phyloP scores from a whole-genome alignment of 2,113 vertebrate species.

The Pseudolaguvia tuberculata region DNA sequence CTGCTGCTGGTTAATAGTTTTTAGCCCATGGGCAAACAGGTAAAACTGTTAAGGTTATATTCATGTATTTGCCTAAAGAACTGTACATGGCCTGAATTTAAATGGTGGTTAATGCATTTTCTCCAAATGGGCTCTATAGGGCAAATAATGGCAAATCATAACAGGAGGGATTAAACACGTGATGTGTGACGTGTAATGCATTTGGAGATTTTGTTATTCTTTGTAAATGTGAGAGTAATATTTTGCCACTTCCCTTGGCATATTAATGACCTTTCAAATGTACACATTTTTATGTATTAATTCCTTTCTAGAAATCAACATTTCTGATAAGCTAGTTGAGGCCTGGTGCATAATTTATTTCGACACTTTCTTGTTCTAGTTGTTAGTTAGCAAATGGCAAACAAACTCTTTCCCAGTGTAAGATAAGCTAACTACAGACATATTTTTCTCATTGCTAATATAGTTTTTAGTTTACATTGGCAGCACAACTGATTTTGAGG shows the following conservation, averaged over 20 bases:
- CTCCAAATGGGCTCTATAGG: too few relatives aligned
- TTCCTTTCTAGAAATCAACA: neutral
- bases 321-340: neutral
- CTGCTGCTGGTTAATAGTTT: neutral
- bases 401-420: too few relatives aligned
- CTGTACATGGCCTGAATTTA: slow-evolving; percentile 33
- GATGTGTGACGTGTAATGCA: neutral
- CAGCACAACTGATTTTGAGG: too few relatives aligned
- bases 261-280: neutral
- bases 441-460: too few relatives aligned
- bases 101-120: slow-evolving; percentile 22
- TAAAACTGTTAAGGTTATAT: slow-evolving; percentile 36
- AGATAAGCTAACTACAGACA: too few relatives aligned
- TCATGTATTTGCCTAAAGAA: slow-evolving; percentile 33
- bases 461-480: too few relatives aligned
- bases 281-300: neutral
- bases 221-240: slow-evolving; percentile 2
- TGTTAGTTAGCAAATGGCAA: neutral
- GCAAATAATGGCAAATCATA: neutral
- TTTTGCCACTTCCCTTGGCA: neutral
- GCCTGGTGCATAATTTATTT: neutral
- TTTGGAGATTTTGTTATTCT: neutral
- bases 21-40: slow-evolving; percentile 18
- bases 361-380: neutral
- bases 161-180: too few relatives aligned